Evolutionary conservation across 2,888 invertebrate genomes (phyloP).

Genomic region (Callinectes sapidus): DNA sequence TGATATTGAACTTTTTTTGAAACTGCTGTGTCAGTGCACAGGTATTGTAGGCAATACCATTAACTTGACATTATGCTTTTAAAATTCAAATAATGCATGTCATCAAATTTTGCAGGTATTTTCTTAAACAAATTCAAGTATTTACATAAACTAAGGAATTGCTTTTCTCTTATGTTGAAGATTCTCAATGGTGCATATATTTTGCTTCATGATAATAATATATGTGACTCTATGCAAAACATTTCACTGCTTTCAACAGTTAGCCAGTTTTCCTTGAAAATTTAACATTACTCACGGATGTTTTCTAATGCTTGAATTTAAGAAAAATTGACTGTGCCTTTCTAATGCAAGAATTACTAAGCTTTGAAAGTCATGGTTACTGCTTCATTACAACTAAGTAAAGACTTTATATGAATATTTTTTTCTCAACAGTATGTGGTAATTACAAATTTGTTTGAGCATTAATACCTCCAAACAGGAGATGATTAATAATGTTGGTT

Average conservation of each 20-base stretch:
- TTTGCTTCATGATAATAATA: neutral
- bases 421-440: neutral
- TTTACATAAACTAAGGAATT: conserved; percentile 3
- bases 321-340: conserved; percentile 5
- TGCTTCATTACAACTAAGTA: neutral
- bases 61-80: neutral
- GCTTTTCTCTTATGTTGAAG: neutral
- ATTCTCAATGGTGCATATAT: neutral
- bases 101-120: conserved; percentile 37
- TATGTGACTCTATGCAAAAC: neutral
- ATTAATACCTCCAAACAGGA: neutral
- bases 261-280: neutral
- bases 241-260: neutral
- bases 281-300: neutral
- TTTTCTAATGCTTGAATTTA: conserved; percentile 22
- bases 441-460: neutral
- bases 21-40: conserved; percentile 21
- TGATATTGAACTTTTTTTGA: neutral
- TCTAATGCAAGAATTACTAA: conserved; percentile 8
- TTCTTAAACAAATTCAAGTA: conserved; percentile 23
- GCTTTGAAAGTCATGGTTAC: conserved; percentile 38
- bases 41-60: conserved; percentile 27
- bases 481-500: neutral
- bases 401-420: too few species aligned
- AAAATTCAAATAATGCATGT: conserved; percentile 28